phyloP scores from a whole-genome alignment of 2,888 invertebrate genomes.

The Megalurothrips usitatus region DNA sequence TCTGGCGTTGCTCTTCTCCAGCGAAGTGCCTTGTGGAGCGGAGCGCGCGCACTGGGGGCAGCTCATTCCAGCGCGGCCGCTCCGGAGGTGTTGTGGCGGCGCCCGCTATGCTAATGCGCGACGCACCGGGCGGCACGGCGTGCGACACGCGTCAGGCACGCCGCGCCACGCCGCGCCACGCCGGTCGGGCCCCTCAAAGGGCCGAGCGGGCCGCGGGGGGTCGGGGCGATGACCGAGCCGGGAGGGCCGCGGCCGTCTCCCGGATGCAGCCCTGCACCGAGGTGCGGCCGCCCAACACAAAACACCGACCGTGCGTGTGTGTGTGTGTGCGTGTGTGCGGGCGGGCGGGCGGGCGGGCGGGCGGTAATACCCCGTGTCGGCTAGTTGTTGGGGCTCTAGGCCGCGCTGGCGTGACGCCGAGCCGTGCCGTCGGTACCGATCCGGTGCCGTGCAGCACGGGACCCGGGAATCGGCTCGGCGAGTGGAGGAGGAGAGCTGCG shows the following conservation, averaged over 20 bases:
- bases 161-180: not conserved
- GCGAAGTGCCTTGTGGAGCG: no score
- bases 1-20: no score
- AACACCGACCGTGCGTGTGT: not conserved
- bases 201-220: not conserved
- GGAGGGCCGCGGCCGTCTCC: no score
- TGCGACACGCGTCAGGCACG: not conserved
- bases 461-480: no score
- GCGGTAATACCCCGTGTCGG: not conserved
- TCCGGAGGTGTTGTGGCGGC: not conserved
- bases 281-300: not conserved
- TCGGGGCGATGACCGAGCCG: not conserved
- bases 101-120: constrained; percentile 12
- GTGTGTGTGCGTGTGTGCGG: not conserved
- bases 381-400: not conserved
- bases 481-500: not conserved
- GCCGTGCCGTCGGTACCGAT: not conserved
- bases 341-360: not conserved
- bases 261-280: no score
- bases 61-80: no score
- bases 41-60: no score
- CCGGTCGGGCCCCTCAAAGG: not conserved
- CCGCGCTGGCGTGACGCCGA: no score
- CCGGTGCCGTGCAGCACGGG: no score
- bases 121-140: no score